Conservation (phyloP, 1,140 invertebrate genomes). For the Bombus difficillimus region DNA sequence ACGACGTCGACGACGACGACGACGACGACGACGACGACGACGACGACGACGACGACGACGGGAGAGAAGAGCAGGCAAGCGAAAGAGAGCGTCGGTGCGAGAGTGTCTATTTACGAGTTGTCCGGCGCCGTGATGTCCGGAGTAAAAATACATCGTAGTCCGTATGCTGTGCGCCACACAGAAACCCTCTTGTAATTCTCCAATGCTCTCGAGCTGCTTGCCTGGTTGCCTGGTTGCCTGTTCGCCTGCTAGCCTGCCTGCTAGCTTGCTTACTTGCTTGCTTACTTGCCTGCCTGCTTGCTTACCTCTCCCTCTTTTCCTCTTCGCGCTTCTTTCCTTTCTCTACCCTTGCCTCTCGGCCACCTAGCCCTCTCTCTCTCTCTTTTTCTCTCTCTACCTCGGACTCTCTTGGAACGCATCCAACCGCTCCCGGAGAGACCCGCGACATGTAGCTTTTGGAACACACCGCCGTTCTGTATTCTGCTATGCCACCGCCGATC, state of each 20-base stretch:
- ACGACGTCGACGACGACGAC: background rate
- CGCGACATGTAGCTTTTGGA: slow-evolving; percentile 55
- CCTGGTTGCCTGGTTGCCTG: slow-evolving; percentile 35
- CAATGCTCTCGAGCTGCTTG: slow-evolving; percentile 55
- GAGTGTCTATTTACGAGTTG: slow-evolving; percentile 83
- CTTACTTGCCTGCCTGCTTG: background rate
- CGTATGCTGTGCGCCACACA: slow-evolving; percentile 69
- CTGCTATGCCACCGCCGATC: slow-evolving; percentile 27
- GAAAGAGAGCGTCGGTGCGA: slow-evolving; percentile 69
- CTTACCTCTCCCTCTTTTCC: background rate
- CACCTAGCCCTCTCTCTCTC: background rate
- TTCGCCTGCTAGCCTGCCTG: slow-evolving; percentile 13
- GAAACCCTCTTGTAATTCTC: slow-evolving; percentile 72
- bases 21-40: slow-evolving; percentile 41
- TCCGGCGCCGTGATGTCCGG: slow-evolving; percentile 83
- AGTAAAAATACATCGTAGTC: slow-evolving; percentile 81
- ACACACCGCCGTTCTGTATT: slow-evolving; percentile 41
- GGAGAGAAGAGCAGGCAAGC: slow-evolving; percentile 63
- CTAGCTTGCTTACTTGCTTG: background rate
- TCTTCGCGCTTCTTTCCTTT: slow-evolving; percentile 9
- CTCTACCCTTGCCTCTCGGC: background rate
- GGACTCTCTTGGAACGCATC: slow-evolving; percentile 55
- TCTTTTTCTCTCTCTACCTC: slow-evolving; percentile 17
- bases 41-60: slow-evolving; percentile 48
- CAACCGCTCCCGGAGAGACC: slow-evolving; percentile 51